These are phyloP conservation scores for Lymantria dispar DNA, from an alignment of 2,888 invertebrate genomes.

Conservation along the genomic window DNA sequence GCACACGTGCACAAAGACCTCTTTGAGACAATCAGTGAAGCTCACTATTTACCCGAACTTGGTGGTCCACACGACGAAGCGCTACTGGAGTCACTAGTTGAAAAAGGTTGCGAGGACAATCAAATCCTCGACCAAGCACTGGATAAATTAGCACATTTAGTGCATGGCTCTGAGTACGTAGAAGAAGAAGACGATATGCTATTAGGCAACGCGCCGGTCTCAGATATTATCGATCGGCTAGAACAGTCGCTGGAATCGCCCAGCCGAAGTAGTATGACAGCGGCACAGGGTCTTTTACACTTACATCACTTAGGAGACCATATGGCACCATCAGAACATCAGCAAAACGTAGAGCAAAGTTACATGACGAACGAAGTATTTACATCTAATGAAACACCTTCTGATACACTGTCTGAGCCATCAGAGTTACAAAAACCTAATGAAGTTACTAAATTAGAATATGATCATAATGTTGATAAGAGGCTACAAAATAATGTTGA, in stretches of 20 bases:
- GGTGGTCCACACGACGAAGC: conserved; percentile 77
- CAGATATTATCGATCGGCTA: conserved; percentile 84
- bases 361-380: conserved; percentile 63
- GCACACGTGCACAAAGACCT: conserved; percentile 65
- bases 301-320: conserved; percentile 68
- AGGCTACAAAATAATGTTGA: conserved; percentile 51
- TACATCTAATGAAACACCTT: conserved; percentile 40
- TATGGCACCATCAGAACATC: conserved; percentile 51
- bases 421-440: conserved; percentile 43
- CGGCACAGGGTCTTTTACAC: conserved; percentile 69
- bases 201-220: conserved; percentile 70
- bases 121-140: conserved; percentile 73
- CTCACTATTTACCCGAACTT: conserved; percentile 72
- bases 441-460: conserved; percentile 53
- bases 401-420: conserved; percentile 44
- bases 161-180: conserved; percentile 66
- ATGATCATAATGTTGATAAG: conserved; percentile 54
- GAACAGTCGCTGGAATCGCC: conserved; percentile 83
- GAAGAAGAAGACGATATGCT: conserved; percentile 76
- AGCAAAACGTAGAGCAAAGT: conserved; percentile 62
- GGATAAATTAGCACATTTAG: conserved; percentile 68
- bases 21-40: conserved; percentile 76
- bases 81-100: conserved; percentile 82
- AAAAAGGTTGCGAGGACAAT: conserved; percentile 84
- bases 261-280: conserved; percentile 68